Conservation (phyloP, 2,113 vertebrate genomes). For the Brachyhypopomus gauderio region DNA sequence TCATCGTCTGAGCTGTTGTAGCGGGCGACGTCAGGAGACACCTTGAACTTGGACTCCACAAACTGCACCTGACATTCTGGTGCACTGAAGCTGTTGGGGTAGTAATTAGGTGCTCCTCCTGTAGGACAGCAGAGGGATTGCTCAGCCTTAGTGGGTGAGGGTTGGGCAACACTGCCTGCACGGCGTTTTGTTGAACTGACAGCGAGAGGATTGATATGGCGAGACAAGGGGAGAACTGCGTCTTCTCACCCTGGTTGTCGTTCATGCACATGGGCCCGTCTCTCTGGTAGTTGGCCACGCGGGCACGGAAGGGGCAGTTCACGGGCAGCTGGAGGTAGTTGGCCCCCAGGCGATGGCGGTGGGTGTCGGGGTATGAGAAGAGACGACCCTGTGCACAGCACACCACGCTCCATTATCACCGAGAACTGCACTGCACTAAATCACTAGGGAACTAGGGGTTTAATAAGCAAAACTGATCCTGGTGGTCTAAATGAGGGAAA, state of each 20-base stretch:
- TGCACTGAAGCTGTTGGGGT: constrained; percentile 92
- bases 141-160: background rate
- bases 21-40: constrained; percentile 79
- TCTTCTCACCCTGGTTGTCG: constrained; percentile 88
- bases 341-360: constrained; percentile 90
- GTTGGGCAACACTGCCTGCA: too few relatives aligned
- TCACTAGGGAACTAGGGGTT: too few relatives aligned
- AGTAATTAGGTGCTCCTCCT: constrained; percentile 97
- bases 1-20: constrained; percentile 86
- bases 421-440: background rate
- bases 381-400: constrained; percentile 83
- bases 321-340: constrained; percentile 96
- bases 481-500: too few relatives aligned
- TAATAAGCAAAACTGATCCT: too few relatives aligned
- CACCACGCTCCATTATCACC: background rate
- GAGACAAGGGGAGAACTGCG: background rate
- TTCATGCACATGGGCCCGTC: constrained; percentile 91
- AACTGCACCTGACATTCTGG: constrained; percentile 72
- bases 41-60: constrained; percentile 65
- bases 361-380: constrained; percentile 93
- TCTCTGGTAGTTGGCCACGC: constrained; percentile 91
- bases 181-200: too few relatives aligned
- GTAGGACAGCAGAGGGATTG: constrained; percentile 2
- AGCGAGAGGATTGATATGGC: background rate
- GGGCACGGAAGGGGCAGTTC: constrained; percentile 88